Percentiles rank a stretch among this genome's conserved stretches.
These are phyloP conservation scores for Mya arenaria DNA, from an alignment of 1,140 invertebrate species.

Conservation along the genomic window DNA sequence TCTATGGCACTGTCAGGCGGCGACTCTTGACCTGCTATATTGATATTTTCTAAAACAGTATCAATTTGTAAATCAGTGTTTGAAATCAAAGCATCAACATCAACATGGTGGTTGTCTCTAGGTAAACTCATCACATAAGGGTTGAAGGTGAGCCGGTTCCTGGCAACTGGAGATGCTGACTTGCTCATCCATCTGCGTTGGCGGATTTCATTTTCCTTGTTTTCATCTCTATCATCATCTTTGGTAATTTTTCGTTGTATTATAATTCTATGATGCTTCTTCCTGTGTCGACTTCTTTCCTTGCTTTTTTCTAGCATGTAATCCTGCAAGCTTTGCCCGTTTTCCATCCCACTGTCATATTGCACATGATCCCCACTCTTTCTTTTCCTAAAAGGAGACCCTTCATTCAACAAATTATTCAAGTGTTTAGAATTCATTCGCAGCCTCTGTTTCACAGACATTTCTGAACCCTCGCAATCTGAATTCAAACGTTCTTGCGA, in stretches of 20 bases:
- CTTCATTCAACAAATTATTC: constrained; percentile 37
- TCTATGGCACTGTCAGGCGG: constrained; percentile 42
- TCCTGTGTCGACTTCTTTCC: constrained; percentile 25
- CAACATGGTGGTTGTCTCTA: neutral
- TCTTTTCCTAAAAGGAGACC: constrained; percentile 5
- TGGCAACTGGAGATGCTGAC: constrained; percentile 16
- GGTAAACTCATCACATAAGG: neutral
- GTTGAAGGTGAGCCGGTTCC: neutral
- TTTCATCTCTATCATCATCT: neutral
- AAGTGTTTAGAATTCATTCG: constrained; percentile 22
- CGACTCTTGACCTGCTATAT: constrained; percentile 1
- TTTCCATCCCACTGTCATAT: constrained; percentile 10
- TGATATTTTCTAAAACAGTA: constrained; percentile 12
- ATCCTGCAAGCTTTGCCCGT: constrained; percentile 33
- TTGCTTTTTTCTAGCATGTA: constrained; percentile 27
- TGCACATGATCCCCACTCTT: neutral
- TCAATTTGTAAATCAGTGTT: constrained; percentile 42
- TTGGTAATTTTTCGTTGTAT: constrained; percentile 34
- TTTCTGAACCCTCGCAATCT: constrained; percentile 21
- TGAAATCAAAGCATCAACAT: constrained; percentile 22
- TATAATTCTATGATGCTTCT: constrained; percentile 15
- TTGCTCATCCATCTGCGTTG: constrained; percentile 20
- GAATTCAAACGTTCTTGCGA: constrained; percentile 12
- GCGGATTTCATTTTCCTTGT: constrained; percentile 19
- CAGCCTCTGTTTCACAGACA: constrained; percentile 33